Conservation (phyloP, 2,888 invertebrate species). For the Drosophila barbarae region DNA sequence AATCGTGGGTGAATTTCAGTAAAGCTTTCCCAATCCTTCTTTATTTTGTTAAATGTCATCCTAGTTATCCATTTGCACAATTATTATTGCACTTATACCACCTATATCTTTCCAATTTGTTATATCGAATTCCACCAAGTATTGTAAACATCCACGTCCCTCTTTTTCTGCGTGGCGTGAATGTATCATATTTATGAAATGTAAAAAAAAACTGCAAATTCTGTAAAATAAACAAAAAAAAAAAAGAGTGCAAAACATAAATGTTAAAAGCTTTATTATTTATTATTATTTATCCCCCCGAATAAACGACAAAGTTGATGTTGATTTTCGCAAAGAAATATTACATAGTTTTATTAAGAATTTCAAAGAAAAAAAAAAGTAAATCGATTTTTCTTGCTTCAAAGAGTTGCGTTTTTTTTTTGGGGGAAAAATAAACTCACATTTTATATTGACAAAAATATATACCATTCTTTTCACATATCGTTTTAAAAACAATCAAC, state of each 20-base stretch:
- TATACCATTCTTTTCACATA: slow-evolving; percentile 20
- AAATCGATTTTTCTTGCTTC: slow-evolving; percentile 8
- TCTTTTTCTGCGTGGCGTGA: slow-evolving; percentile 26
- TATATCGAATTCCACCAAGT: slow-evolving; percentile 8
- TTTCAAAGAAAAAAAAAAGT: slow-evolving; percentile 17
- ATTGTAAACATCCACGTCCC: slow-evolving; percentile 39
- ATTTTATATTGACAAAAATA: slow-evolving; percentile 32
- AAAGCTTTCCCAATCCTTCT: not conserved
- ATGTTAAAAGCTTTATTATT: not conserved
- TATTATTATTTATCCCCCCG: not conserved
- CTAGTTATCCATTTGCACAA: not conserved
- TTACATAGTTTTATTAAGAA: slow-evolving; percentile 55
- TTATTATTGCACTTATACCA: not conserved
- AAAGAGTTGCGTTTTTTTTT: slow-evolving; percentile 6
- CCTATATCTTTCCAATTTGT: not conserved
- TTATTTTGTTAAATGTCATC: slow-evolving; percentile 26
- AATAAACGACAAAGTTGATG: slow-evolving; percentile 19
- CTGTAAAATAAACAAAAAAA: slow-evolving; percentile 17
- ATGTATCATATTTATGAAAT: slow-evolving; percentile 15
- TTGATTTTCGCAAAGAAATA: slow-evolving; percentile 47
- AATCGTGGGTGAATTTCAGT: slow-evolving; percentile 6
- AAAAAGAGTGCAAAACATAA: not conserved
- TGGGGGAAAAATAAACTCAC: slow-evolving; percentile 20
- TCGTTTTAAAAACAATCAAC: slow-evolving; percentile 46
- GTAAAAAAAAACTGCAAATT: slow-evolving; percentile 15